Evolutionary conservation across 2,113 vertebrate species (phyloP).

Genomic region (Tenrec ecaudatus): DNA sequence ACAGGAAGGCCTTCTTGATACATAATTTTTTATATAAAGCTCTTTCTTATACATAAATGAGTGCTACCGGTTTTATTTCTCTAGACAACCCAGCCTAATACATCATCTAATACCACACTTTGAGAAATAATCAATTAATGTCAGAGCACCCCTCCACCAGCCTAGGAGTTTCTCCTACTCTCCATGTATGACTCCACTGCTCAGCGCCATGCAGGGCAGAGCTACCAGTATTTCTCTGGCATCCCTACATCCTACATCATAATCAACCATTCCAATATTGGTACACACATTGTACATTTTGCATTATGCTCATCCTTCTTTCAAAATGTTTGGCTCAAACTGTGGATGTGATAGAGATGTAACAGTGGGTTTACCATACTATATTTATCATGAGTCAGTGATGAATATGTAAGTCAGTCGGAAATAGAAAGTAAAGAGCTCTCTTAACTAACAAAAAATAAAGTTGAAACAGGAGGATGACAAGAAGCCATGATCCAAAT

Average conservation of each 20-base stretch:
- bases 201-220: neutral
- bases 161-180: neutral
- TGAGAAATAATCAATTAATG: neutral
- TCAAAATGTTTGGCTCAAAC: neutral
- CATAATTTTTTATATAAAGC: too few relatives aligned
- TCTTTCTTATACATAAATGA: too few relatives aligned
- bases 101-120: neutral
- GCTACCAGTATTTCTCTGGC: neutral
- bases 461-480: neutral
- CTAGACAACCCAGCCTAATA: too few relatives aligned
- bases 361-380: neutral
- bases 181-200: neutral
- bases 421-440: conserved; percentile 16
- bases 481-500: neutral
- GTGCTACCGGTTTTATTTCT: too few relatives aligned
- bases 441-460: neutral
- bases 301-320: neutral
- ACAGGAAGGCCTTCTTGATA: too few relatives aligned
- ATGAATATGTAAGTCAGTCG: conserved; percentile 23
- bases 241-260: neutral
- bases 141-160: fast-evolving
- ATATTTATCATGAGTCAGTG: conserved; percentile 25
- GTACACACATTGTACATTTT: neutral
- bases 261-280: neutral
- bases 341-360: neutral